phyloP scores from a whole-genome alignment of 2,113 vertebrate genomes.

The Carettochelys insculpta region DNA sequence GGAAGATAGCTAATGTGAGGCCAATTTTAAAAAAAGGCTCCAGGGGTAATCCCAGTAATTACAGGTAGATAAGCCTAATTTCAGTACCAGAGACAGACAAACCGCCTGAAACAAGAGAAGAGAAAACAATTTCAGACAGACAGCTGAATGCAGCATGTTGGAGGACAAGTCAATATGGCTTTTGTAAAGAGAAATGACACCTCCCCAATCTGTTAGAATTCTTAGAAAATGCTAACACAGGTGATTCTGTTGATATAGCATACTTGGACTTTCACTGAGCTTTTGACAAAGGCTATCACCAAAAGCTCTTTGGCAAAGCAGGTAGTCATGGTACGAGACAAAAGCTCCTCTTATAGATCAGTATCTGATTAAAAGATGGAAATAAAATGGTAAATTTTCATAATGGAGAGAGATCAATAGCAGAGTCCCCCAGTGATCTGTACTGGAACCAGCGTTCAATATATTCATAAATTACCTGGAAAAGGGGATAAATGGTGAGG shows the following conservation, averaged over 20 bases:
- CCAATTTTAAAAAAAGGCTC: background rate
- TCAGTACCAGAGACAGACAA: background rate
- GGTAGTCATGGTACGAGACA: background rate
- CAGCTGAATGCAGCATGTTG: background rate
- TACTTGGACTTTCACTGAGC: background rate
- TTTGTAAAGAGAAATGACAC: background rate
- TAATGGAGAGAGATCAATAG: background rate
- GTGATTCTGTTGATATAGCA: background rate
- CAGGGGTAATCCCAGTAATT: background rate
- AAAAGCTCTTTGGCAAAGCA: background rate
- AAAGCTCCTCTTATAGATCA: background rate
- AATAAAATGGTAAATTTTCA: background rate
- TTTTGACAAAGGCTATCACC: background rate
- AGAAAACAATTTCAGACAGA: background rate
- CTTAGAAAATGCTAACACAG: background rate
- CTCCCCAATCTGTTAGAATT: background rate
- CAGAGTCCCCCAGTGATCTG: background rate
- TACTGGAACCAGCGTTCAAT: background rate
- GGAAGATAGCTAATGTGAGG: background rate
- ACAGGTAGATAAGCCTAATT: background rate
- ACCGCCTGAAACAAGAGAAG: background rate
- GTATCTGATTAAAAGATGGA: background rate
- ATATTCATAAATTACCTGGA: background rate
- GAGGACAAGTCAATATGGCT: background rate
- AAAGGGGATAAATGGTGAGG: background rate